Base-by-base conservation (phyloP, 2,113 vertebrate species). In the Lates calcarifer region DNA sequence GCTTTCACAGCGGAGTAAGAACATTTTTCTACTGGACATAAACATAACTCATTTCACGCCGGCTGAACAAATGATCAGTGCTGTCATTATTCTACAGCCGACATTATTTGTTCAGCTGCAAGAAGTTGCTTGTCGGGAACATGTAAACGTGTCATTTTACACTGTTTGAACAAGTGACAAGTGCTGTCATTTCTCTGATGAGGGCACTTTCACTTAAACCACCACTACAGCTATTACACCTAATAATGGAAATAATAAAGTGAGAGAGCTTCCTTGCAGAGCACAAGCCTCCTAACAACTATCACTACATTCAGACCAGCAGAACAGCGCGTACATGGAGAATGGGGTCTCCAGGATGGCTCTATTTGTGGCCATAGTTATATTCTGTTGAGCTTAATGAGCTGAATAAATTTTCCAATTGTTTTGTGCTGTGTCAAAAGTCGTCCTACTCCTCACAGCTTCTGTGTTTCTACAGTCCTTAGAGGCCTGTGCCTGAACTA, bases 111-210 rank as follows among this genome's bases (percentile, higher is more conserved):
- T 31, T 39, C 0, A 3, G 11, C 28, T 41, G 41, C 26, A 20
- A 22, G 26, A 41, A 53, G 15, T 31, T 31, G 31, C 15, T n/a
- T n/a, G n/a, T n/a, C n/a, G 43, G 45, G 9, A 57, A 77, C 60
- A 41, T 62, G 26, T 49, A 51, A 77, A 73, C 29, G 65, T 49
- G 15, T 66, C 4, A 69, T 79, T 49, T 72, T 35, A 71, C 31
- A 31, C 11, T n/a, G n/a, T 73, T 69, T 57, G n/a, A 69, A 1
- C 0, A n/a, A 81, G 82, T 5, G 2, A 41, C 22, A 47, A 63
- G 24, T 24, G 15, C 28, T 61, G 68, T 9, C 49, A 20, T 51
- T 22, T 60, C 60, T 60, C 35, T 26, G 39, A 35, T 71, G 33
- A 45, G 15, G 56, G 22, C 15, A 20, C 11, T 24, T 6, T 63